Evolutionary conservation across 2,113 vertebrate species (phyloP), one percentile per base, ranked within the genome.

Genomic region (Neotragus pygmaeus): DNA sequence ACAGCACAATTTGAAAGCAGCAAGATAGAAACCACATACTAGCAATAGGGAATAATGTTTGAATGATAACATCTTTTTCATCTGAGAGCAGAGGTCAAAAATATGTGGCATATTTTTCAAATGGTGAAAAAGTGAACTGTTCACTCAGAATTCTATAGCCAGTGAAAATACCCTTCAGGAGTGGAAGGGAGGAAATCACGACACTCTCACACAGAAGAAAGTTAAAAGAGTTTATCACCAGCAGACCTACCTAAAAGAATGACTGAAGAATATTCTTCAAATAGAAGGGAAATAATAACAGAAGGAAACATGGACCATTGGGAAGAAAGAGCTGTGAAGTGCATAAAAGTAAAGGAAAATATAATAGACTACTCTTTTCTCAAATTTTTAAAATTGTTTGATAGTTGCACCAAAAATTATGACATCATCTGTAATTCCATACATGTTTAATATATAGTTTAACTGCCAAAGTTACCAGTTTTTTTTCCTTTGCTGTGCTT

Each of bases 121-220:
- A n/a, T 57, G 25, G 53, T 82, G 57, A 43, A 55, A 80, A 45
- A 75, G 21, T 30, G 33, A 91, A 43, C 36, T 55, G 6, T 60
- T 15, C 30, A 51, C 53, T 92, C 28, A 96, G 53, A 94, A 92
- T 93, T 96, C 25, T 84, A 17, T 78, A 88, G 64, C 25, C 47
- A 57, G 39, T 94, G 90, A 73, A 87, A 91, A 49, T 97, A 80
- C 73, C 75, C 30, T 93, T 91, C 2, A 78, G 28, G 7, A 93
- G 17, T 88, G n/a, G 88, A 53, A 81, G 30, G 16, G 21, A 88
- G 16, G 11, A 88, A 84, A 53, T 88, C 25, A 88, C 16, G 28
- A 94, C 21, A 82, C 77, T 78, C n/a, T 85, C 28, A 88, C 86
- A 55, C 28, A 90, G 92, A 94, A 90, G 90, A 60, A 96, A 90